phyloP scores from a whole-genome alignment of 64 coral and sea anemone genomes.

The Montipora capricornis region DNA sequence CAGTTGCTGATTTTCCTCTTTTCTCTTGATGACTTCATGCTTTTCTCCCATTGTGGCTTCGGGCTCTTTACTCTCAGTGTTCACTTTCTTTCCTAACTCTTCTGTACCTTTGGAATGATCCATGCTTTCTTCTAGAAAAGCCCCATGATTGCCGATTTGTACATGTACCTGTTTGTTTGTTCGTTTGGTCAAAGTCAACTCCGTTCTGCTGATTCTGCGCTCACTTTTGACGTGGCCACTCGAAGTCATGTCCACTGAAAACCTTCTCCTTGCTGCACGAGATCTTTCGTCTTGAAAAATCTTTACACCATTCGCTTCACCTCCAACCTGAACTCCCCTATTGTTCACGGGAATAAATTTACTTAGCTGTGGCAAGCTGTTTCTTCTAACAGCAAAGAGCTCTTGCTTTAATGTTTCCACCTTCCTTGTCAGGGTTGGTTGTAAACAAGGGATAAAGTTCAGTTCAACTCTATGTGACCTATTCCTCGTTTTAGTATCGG shows the following conservation, averaged over 20 bases:
- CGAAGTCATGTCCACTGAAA: conserved; percentile 7
- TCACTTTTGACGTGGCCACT: conserved; percentile 14
- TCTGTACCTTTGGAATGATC: not conserved
- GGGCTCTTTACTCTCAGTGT: not conserved
- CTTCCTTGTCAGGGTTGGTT: conserved; percentile 19
- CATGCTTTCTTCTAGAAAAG: not conserved
- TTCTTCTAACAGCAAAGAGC: not conserved
- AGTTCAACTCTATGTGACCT: not conserved
- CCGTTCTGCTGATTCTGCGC: conserved; percentile 9
- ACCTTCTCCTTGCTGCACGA: not conserved
- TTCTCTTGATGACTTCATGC: not conserved
- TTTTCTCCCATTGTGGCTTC: conserved; percentile 1
- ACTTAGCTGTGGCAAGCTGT: not conserved
- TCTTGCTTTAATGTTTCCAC: conserved; percentile 32
- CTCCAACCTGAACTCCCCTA: conserved; percentile 1
- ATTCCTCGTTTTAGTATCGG: conserved; percentile 1
- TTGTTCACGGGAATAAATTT: not conserved
- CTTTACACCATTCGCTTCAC: not conserved
- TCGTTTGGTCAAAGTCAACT: conserved; percentile 10
- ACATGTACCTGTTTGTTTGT: not conserved
- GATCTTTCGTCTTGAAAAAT: not conserved
- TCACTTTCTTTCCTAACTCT: not conserved
- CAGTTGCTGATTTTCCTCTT: not conserved
- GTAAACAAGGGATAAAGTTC: not conserved
- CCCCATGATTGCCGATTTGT: not conserved